phyloP scores from a whole-genome alignment of 2,888 invertebrate species.

The Arrhopalites spinosus region DNA sequence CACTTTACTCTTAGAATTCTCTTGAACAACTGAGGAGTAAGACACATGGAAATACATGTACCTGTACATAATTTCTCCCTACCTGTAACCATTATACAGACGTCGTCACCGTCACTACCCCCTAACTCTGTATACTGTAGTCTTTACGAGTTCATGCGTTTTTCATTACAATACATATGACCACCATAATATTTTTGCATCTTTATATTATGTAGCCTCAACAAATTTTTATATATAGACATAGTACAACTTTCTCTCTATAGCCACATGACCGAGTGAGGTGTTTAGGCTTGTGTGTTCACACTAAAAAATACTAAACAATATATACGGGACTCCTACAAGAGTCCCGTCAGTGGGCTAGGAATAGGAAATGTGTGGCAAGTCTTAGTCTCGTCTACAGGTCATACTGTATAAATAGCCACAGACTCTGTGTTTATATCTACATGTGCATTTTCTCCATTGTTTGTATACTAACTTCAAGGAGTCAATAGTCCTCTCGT shows the following conservation, averaged over 20 bases:
- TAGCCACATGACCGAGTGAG: too few species aligned
- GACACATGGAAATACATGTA: slow-evolving; percentile 25
- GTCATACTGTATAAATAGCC: slow-evolving; percentile 9
- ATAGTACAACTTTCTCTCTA: too few species aligned
- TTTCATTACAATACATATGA: slow-evolving; percentile 1
- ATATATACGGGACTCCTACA: background rate
- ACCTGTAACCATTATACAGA: slow-evolving; percentile 29
- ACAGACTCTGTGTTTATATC: background rate
- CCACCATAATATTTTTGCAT: background rate
- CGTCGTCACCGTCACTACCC: slow-evolving; percentile 13
- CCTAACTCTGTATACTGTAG: background rate
- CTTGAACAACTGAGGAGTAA: slow-evolving; percentile 33
- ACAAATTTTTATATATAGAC: background rate
- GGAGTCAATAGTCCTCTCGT: slow-evolving; percentile 14
- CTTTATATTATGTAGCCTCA: background rate
- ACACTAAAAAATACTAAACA: background rate
- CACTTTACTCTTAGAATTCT: slow-evolving; percentile 18
- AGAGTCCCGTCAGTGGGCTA: background rate
- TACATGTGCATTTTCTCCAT: slow-evolving; percentile 1
- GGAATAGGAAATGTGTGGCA: slow-evolving; percentile 32
- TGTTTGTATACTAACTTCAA: background rate
- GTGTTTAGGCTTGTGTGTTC: background rate
- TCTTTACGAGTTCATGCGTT: slow-evolving; percentile 29
- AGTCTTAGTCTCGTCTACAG: slow-evolving; percentile 19
- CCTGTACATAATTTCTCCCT: background rate